Base-by-base conservation (phyloP, 2,888 invertebrate genomes). In the Lutraria lutraria region DNA sequence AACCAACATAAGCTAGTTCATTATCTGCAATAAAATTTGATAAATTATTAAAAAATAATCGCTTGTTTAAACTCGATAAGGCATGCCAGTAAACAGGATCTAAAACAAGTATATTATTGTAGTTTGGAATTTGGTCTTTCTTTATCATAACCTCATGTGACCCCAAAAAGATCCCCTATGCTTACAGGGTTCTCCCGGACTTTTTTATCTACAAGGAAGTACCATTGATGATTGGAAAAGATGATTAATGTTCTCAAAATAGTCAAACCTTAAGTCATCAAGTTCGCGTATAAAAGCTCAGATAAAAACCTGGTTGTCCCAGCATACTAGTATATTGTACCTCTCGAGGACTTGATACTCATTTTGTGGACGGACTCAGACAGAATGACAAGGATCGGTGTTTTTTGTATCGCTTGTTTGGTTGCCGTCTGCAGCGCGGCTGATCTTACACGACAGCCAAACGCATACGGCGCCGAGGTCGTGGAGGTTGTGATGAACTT, bases 401-500 rank as follows among this genome's bases (percentile, higher is more conserved):
- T 29, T 8, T 19, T 84, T 29, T 72, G n/a, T 54, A 72, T 84
- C 0, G 76, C 76, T 19, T 84, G 76, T 54, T 19, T 76, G 12
- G 16, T 76, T 13, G 53, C 84, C 4, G 15, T 60, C 6, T 15
- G 85, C 56, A 31, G 10, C 8, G 86, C 92, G 4, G 83, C 83
- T 3, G 94, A 94, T 76, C 84, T 89, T n/a, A 94, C 94, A 8
- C 60, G 82, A 25, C 90, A 91, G 56, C 87, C 91, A 3, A 92
- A 92, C 19, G 88, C 90, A 4, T 86, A 88, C 31, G 94, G 94
- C 6, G 68, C 93, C 0, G 90, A 89, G 8, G 94, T 94, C 0
- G 94, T 94, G 0, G 93, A 94, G 54, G 93, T 93, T 0, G 94
- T 93, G 0, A 91, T 94, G 15, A 92, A 93, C 76, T 90, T 93